These are phyloP conservation scores for Theretra japonica DNA, from an alignment of 2,888 invertebrate species.

Conservation along the genomic window DNA sequence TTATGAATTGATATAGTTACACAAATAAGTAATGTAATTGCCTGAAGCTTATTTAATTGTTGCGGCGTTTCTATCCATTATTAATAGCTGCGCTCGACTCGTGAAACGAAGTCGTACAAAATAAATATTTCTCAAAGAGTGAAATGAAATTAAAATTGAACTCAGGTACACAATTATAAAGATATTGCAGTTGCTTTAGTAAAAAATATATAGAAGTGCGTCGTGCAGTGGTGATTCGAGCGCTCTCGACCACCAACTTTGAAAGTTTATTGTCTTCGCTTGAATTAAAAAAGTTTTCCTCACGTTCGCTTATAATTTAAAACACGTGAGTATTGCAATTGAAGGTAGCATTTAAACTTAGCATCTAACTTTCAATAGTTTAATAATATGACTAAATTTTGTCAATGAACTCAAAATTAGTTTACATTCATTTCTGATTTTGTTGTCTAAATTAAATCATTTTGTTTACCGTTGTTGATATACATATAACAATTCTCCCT, in stretches of 20 bases:
- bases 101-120: neutral
- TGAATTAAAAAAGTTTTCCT: slow-evolving; percentile 72
- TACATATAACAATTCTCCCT: too few relatives aligned
- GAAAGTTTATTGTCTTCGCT: slow-evolving; percentile 67
- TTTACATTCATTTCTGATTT: too few relatives aligned
- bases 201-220: slow-evolving; percentile 54
- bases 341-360: neutral
- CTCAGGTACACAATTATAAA: slow-evolving; percentile 26
- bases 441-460: too few relatives aligned
- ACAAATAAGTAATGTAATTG: neutral
- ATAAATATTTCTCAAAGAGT: neutral
- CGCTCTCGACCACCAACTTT: slow-evolving; percentile 55
- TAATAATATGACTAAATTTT: too few relatives aligned
- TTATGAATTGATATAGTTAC: neutral
- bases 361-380: too few relatives aligned
- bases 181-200: slow-evolving; percentile 47
- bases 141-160: slow-evolving; percentile 17
- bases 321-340: slow-evolving; percentile 1
- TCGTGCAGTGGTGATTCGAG: slow-evolving; percentile 50
- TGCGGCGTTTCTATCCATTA: neutral
- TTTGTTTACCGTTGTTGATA: too few relatives aligned
- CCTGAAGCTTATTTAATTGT: neutral
- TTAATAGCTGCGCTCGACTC: neutral
- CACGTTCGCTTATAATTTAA: slow-evolving; percentile 30
- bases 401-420: too few relatives aligned